Conservation (phyloP, 2,113 vertebrate genomes). For the Octodon degus region DNA sequence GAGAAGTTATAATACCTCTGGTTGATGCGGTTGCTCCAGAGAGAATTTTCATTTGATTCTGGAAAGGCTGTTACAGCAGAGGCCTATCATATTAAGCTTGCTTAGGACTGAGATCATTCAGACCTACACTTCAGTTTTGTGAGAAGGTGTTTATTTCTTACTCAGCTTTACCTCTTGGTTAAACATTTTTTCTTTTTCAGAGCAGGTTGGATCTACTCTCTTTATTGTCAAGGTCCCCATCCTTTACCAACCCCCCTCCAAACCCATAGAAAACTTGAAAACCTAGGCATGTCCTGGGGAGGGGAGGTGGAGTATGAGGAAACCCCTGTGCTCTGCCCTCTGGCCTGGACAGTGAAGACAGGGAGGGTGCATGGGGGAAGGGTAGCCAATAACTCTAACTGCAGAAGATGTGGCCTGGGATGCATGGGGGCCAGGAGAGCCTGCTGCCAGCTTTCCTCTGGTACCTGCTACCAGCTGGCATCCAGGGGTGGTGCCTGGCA, state of each 20-base stretch:
- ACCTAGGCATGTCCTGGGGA: too few species aligned
- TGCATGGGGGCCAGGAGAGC: constrained; percentile 75
- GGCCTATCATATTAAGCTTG: not conserved
- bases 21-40: not conserved
- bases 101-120: not conserved
- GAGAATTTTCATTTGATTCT: not conserved
- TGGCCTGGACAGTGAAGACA: too few species aligned
- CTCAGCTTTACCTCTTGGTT: not conserved
- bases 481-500: too few species aligned
- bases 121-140: not conserved
- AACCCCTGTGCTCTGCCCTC: too few species aligned
- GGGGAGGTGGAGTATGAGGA: too few species aligned
- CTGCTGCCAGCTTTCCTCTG: too few species aligned
- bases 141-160: not conserved
- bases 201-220: not conserved
- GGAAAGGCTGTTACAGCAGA: not conserved
- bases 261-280: too few species aligned
- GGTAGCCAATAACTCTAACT: constrained; percentile 74
- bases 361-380: not conserved
- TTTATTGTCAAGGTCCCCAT: too few species aligned
- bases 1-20: not conserved
- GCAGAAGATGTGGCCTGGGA: constrained; percentile 71
- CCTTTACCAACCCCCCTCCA: too few species aligned
- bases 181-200: not conserved
- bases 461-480: too few species aligned